These are phyloP conservation scores for Capitulum mitella DNA, from an alignment of 2,888 invertebrate genomes.

Conservation along the genomic window DNA sequence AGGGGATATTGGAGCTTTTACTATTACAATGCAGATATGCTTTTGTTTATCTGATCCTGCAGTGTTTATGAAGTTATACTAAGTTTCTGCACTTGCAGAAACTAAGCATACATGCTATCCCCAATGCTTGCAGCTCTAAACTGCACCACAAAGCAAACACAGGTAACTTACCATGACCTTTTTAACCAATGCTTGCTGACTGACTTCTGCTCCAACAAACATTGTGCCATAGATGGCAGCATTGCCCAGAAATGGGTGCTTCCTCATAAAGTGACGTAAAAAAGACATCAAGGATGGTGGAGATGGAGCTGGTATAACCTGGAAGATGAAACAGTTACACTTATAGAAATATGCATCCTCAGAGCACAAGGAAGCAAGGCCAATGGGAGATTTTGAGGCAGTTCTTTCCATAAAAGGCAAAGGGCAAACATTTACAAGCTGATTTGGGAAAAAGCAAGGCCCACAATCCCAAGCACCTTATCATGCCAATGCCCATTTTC, in stretches of 20 bases:
- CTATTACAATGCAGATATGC: background rate
- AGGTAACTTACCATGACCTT: background rate
- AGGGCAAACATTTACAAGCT: no score
- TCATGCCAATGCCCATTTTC: no score
- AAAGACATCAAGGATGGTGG: background rate
- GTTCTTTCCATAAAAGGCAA: no score
- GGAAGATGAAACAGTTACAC: no score
- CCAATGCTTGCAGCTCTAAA: background rate
- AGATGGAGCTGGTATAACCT: no score
- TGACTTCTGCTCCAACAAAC: constrained; percentile 69
- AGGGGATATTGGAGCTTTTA: background rate
- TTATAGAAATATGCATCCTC: no score
- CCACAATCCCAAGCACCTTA: no score
- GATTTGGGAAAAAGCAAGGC: no score
- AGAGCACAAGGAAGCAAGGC: no score
- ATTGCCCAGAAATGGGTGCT: constrained; percentile 49
- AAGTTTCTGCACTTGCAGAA: background rate
- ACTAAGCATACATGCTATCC: background rate
- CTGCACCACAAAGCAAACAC: background rate
- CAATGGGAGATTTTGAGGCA: no score
- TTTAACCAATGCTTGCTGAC: constrained; percentile 56
- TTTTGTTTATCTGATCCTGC: background rate
- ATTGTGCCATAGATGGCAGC: constrained; percentile 63
- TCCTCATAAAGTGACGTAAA: constrained; percentile 42
- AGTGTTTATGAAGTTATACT: background rate